phyloP scores from a whole-genome alignment of 2,797 vertebrate genomes.

The Kryptopterus vitreolus region DNA sequence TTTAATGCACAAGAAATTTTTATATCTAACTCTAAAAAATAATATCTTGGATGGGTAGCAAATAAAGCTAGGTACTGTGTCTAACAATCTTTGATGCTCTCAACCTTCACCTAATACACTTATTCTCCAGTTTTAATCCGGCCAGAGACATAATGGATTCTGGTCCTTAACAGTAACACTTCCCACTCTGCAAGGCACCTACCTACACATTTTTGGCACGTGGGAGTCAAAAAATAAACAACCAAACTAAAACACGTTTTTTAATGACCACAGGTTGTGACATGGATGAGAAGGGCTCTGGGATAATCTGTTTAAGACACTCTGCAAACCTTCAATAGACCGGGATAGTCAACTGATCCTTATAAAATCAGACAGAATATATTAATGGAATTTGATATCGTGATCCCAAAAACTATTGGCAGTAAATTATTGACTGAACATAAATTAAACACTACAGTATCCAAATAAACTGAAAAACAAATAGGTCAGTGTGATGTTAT shows the following conservation, averaged over 20 bases:
- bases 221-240: too few species aligned
- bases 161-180: not conserved
- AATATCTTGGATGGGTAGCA: too few species aligned
- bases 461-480: not conserved
- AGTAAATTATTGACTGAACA: not conserved
- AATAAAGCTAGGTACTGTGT: not conserved
- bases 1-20: not conserved
- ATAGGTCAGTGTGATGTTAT: not conserved
- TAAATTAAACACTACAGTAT: not conserved
- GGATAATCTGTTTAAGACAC: not conserved
- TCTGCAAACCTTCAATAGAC: not conserved
- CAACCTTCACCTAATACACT: not conserved
- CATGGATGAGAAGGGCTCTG: not conserved
- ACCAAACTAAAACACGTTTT: not conserved
- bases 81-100: not conserved
- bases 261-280: not conserved
- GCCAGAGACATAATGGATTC: not conserved
- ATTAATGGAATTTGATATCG: not conserved
- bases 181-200: not conserved
- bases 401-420: not conserved
- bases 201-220: not conserved
- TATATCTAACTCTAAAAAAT: not conserved
- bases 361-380: not conserved
- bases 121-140: not conserved
- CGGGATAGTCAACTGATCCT: not conserved